A percentile compares a stretch with the other conserved stretches of the same genome.
These are phyloP conservation scores for Pollenia amentaria DNA, from an alignment of 2,888 invertebrate species.

Conservation along the genomic window DNA sequence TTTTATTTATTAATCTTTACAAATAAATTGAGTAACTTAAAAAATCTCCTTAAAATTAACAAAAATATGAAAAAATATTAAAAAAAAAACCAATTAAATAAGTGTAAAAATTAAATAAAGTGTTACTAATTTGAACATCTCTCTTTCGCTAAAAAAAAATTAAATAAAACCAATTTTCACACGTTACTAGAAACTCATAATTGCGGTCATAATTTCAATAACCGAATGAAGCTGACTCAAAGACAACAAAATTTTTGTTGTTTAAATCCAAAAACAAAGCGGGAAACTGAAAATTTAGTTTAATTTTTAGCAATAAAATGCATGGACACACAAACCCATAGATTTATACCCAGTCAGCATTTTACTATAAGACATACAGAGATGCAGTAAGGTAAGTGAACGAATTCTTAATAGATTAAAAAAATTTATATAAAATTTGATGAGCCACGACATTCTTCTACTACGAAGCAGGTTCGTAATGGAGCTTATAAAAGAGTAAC, in stretches of 20 bases:
- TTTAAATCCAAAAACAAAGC: slow-evolving; percentile 30
- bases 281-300: slow-evolving; percentile 43
- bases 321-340: too few relatives aligned
- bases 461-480: too few relatives aligned
- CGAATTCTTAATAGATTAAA: too few relatives aligned
- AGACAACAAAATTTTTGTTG: neutral
- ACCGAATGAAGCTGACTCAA: slow-evolving; percentile 2
- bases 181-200: slow-evolving; percentile 28
- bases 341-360: too few relatives aligned
- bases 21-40: too few relatives aligned
- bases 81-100: neutral
- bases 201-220: slow-evolving; percentile 31
- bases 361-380: too few relatives aligned
- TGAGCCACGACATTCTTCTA: too few relatives aligned
- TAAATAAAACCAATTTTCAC: slow-evolving; percentile 16
- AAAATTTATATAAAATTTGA: too few relatives aligned
- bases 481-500: too few relatives aligned
- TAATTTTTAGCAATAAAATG: slow-evolving; percentile 25
- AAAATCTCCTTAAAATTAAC: too few relatives aligned
- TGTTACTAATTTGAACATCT: neutral
- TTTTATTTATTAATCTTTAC: too few relatives aligned
- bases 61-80: neutral
- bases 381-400: too few relatives aligned
- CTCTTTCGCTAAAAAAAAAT: neutral
- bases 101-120: neutral